Conservation (phyloP, 2,113 vertebrate genomes). For the Spea multiplicata region DNA sequence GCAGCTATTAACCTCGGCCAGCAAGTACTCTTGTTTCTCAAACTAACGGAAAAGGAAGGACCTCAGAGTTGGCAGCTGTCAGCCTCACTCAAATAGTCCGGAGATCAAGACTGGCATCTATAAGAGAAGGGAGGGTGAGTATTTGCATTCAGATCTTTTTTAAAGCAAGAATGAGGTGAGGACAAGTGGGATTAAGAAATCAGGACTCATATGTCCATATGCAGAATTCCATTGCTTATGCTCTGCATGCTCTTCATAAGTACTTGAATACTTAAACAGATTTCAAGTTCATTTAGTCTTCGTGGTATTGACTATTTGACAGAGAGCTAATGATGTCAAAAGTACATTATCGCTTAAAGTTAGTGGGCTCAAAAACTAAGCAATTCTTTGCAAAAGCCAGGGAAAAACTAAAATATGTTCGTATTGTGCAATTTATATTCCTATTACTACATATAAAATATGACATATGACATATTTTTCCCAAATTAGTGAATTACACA, state of each 20-base stretch:
- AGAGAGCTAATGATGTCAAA: not conserved
- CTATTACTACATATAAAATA: too few species aligned
- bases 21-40: slow-evolving; percentile 31
- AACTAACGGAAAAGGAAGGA: slow-evolving; percentile 39
- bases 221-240: slow-evolving; percentile 4
- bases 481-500: too few species aligned
- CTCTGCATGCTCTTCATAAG: not conserved
- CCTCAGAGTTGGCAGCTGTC: slow-evolving; percentile 40
- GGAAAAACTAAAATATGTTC: too few species aligned
- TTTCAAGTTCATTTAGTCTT: not conserved
- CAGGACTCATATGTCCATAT: slow-evolving; percentile 17
- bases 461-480: too few species aligned
- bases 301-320: not conserved
- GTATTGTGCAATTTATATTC: too few species aligned
- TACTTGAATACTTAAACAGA: not conserved
- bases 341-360: not conserved
- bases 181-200: slow-evolving; percentile 44
- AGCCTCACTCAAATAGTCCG: slow-evolving; percentile 35
- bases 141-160: slow-evolving; percentile 39
- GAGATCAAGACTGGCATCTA: slow-evolving; percentile 37
- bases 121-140: slow-evolving; percentile 4
- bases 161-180: slow-evolving; percentile 45
- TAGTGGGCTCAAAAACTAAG: not conserved
- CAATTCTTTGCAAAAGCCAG: not conserved
- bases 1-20: slow-evolving; percentile 42